Base-by-base conservation (phyloP, 2,113 vertebrate genomes). In the Odocoileus hemionus region DNA sequence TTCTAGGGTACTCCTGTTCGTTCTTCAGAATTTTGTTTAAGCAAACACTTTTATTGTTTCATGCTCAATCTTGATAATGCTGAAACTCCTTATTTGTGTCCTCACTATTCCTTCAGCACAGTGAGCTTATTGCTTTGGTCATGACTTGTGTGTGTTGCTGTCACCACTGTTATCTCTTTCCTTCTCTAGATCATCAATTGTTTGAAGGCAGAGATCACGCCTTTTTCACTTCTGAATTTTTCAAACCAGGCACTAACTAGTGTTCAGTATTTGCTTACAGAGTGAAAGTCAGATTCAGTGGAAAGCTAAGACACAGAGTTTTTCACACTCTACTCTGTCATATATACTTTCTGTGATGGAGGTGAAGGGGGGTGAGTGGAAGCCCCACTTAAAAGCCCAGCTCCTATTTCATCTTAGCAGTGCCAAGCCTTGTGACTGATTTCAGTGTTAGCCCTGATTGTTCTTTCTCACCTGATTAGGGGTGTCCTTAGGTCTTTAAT, bases 81-180 rank as follows among this genome's bases (percentile, higher is more conserved):
- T 8, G 7, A 15, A 58, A 2, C 6, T 30, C 39, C 9, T 64
- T 43, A 55, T 55, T 55, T 13, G 9, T 61, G 21, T 43, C 60
- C 26, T 23, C 2, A 26, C 17, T 60, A 23, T 57, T 21, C 23
- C 16, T 33, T 1, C 1, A 19, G 7, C 47, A 33, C 0, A 15
- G 4, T 78, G n/a, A 43, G 39, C 86, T 57, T 67, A 33, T 5
- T 36, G 47, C 50, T 36, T 12, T 52, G 23, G 25, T 64, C 23
- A 25, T 2, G 25, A 4, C 2, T 88, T 12, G 15, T n/a, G 16
- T 57, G 36, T 91, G 16, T 3, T 3, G 9, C 86, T 55, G 54
- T n/a, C 78, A 12, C 55, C 70, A 7, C 23, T 87, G 3, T 47
- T 61, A 58, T 82, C 3, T 80, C 43, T 95, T 80, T 86, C 14